Evolutionary conservation across 2,888 invertebrate species (phyloP), one percentile per base, ranked within the genome.

Genomic region (Clepsis dumicolana): DNA sequence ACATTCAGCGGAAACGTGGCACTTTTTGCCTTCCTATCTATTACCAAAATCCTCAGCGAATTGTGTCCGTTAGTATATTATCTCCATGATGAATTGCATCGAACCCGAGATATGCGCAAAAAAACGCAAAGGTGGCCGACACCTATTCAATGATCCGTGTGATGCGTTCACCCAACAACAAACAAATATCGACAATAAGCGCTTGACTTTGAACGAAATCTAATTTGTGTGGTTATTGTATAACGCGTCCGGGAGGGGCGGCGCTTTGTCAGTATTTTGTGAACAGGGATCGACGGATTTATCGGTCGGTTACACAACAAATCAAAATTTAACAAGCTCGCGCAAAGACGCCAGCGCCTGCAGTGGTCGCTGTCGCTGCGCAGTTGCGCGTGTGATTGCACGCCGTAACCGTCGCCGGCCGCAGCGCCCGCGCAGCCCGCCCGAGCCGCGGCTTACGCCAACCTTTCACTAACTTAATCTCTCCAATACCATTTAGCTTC

Each of bases 171-270:
- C 79, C 82, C 81, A 81, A 87, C 88, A 89, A 90, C 91, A 91
- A 92, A 90, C 87, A 89, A 78, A 85, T 83, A 77, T 85, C 84
- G 84, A 91, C 91, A 91, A 90, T 89, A 83, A 90, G 86, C 86
- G 91, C 87, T 91, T 92, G 92, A 93, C 93, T 93, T 90, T 89
- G 86, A 89, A 87, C 88, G 88, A 90, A 93, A 93, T 93, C 92
- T 93, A 93, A 93, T 93, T 93, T 93, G 90, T 90, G 87, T 82
- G 87, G 90, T 92, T 91, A 92, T 93, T 93, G 92, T 93, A 91
- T 90, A 91, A 92, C 86, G 86, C 80, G 90, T 91, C 87, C 87
- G 77, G 81, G 80, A 79, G 76, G 83, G 80, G 79, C 75, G 81
- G 83, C 82, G 83, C 83, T 86, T 88, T 87, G 81, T 83, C 77